phyloP scores from a whole-genome alignment of 1,140 invertebrate species.

The Marisa cornuarietis region DNA sequence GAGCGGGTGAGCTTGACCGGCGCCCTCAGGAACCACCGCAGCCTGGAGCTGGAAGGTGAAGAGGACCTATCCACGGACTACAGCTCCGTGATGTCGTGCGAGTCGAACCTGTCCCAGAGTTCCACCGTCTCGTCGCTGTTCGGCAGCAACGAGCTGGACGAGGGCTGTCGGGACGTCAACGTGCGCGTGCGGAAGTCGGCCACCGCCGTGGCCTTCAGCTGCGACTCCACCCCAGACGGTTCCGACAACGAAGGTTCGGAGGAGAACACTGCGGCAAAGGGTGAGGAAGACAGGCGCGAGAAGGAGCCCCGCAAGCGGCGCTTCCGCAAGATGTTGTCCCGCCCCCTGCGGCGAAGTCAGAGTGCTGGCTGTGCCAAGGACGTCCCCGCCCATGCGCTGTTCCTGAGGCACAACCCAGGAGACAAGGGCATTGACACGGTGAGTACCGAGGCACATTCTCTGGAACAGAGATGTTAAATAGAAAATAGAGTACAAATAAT shows the following conservation, averaged over 20 bases:
- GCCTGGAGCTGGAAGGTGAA: neutral
- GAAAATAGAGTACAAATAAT: too few species aligned
- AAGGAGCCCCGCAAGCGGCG: conserved; percentile 42
- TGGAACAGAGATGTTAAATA: too few species aligned
- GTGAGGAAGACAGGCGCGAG: neutral
- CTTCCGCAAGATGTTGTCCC: conserved; percentile 53
- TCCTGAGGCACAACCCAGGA: conserved; percentile 45
- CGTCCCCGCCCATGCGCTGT: conserved; percentile 62
- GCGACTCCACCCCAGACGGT: conserved; percentile 31
- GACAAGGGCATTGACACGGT: conserved; percentile 54
- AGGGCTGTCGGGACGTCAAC: neutral
- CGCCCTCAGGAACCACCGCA: neutral
- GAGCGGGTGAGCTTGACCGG: neutral
- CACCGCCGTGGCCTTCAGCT: conserved; percentile 30
- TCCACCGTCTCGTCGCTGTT: neutral
- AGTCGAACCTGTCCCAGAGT: conserved; percentile 8
- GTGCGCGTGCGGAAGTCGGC: neutral
- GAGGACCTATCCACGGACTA: conserved; percentile 5
- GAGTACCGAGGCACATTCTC: conserved; percentile 28
- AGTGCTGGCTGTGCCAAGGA: conserved; percentile 66
- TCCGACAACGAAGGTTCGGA: conserved; percentile 28
- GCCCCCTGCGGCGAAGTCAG: conserved; percentile 63
- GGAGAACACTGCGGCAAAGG: neutral
- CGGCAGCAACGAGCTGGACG: neutral
- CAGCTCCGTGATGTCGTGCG: conserved; percentile 23